Evolutionary conservation across 1,140 invertebrate species (phyloP).

Genomic region (Bombus consobrinus): DNA sequence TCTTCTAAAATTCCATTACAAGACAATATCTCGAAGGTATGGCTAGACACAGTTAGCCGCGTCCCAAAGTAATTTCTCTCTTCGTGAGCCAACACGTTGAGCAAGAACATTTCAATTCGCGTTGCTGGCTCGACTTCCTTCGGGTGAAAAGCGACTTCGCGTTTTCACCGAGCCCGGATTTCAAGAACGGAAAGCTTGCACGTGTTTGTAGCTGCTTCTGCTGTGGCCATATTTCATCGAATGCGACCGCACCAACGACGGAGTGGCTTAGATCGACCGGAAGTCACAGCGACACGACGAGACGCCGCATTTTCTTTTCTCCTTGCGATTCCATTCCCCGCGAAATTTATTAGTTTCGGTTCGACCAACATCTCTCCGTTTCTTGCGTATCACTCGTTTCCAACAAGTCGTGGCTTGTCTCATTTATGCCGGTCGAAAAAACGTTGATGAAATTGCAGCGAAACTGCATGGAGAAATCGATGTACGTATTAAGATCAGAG

Average conservation of each 20-base stretch:
- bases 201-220: neutral
- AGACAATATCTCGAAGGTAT: neutral
- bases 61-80: neutral
- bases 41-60: neutral
- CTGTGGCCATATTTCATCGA: slow-evolving; percentile 44
- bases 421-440: neutral
- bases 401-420: neutral
- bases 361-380: neutral
- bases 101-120: slow-evolving; percentile 8
- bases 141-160: neutral
- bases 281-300: slow-evolving; percentile 33
- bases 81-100: neutral
- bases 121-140: neutral
- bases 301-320: slow-evolving; percentile 29
- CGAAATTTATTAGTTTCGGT: slow-evolving; percentile 45
- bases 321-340: neutral
- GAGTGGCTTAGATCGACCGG: slow-evolving; percentile 37
- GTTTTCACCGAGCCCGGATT: neutral
- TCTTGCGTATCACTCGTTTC: neutral
- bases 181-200: neutral
- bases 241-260: slow-evolving; percentile 17
- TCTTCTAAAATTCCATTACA: neutral
- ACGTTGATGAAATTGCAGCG: neutral
- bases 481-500: too few relatives aligned
- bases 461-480: neutral